Evolutionary conservation across 2,797 vertebrate genomes (phyloP), one percentile per base, ranked within the genome.

Genomic region (Rhabdophis nuchalis): DNA sequence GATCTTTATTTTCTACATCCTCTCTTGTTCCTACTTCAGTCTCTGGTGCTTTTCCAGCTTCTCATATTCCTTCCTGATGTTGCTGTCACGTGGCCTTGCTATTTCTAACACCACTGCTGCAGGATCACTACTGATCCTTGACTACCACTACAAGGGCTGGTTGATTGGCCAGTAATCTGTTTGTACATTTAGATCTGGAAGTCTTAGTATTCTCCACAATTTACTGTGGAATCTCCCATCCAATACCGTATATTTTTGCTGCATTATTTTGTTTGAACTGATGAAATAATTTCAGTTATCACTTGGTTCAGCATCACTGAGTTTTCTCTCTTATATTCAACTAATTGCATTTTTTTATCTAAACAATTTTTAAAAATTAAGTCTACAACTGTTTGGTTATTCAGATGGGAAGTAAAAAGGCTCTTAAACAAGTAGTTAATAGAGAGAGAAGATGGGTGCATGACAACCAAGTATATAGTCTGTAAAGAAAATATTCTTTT

Each of bases 211-310:
- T 77, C 36, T 77, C 36, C 3, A 41, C 36, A 77, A 41, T 18
- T 41, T 77, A 41, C 36, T 41, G 36, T 41, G 18, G 93, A 92
- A 90, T 95, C 95, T 56, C 88, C 93, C 68, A 68, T 92, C 93
- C 93, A 50, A 68, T 32, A 36, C 64, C 32, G 2, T 16, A 72
- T 72, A 72, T 96, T 95, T 92, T 92, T 82, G 87, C 89, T 92
- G 29, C 94, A 91, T 96, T 5, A 0, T 94, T 96, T 92, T 95
- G 95, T 96, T 88, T 94, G 91, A 88, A 89, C 95, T 93, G 92
- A 88, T 89, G 91, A 94, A 87, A 85, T 90, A 3, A 87, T 92
- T 85, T 92, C 95, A 93, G 87, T 95, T 94, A 82, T 95, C 57
- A 61, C 20, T 41, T 88, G 12, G 5, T 85, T 23, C 18, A 14